Evolutionary conservation across 1,140 invertebrate species (phyloP).

Genomic region (Platyscapa corneri): DNA sequence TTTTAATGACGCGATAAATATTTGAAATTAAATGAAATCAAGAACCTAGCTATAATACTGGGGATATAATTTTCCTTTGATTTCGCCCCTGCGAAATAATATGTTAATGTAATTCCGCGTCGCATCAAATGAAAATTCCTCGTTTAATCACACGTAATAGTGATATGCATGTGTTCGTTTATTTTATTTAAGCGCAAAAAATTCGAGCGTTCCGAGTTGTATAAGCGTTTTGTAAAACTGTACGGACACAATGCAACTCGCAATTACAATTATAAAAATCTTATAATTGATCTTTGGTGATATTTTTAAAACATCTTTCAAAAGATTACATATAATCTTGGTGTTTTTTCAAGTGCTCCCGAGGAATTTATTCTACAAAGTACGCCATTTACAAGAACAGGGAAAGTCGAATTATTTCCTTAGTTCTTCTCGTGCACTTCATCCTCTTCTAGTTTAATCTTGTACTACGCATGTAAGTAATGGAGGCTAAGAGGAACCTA

Average conservation of each 20-base stretch:
- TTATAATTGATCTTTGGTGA: neutral
- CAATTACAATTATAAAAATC: neutral
- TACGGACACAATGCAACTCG: neutral
- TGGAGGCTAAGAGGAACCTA: neutral
- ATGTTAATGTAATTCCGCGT: neutral
- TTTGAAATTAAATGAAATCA: neutral
- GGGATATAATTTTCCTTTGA: slow-evolving; percentile 16
- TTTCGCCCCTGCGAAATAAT: neutral
- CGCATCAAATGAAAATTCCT: neutral
- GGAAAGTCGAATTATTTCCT: neutral
- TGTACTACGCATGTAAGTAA: neutral
- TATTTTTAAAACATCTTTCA: neutral
- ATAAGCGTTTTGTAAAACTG: no score
- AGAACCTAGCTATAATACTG: neutral
- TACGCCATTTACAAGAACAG: neutral
- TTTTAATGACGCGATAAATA: slow-evolving; percentile 13
- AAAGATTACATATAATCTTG: neutral
- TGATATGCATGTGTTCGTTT: no score
- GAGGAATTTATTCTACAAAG: neutral
- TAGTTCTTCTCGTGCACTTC: neutral
- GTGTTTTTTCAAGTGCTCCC: neutral
- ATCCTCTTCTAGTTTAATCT: neutral
- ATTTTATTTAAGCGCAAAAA: no score
- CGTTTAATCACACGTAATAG: no score
- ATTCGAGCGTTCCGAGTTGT: no score